Percentiles rank a stretch among this genome's conserved stretches.
phyloP scores from a whole-genome alignment of 1,140 invertebrate species.

The Bombus turneri region DNA sequence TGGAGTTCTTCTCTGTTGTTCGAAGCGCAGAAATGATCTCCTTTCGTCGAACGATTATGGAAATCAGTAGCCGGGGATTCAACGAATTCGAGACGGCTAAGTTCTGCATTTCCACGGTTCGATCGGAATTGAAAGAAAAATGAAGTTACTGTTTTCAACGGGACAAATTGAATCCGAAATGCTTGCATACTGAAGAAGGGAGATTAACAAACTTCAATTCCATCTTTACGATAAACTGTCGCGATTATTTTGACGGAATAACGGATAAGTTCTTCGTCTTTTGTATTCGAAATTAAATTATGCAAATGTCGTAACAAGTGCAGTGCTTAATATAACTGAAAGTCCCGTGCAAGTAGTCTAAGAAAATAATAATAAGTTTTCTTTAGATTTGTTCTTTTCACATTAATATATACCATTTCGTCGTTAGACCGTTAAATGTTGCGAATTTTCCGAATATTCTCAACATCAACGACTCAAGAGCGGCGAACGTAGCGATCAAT shows the following conservation, averaged over 20 bases:
- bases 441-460: conserved; percentile 13
- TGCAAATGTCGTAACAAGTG: neutral
- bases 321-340: neutral
- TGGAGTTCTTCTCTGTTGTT: neutral
- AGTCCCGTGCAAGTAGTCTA: neutral
- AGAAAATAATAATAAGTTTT: neutral
- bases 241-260: neutral
- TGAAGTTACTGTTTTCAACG: neutral
- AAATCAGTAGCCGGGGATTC: conserved; percentile 10
- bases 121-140: neutral
- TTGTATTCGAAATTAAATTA: neutral
- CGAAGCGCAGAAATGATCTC: conserved; percentile 10
- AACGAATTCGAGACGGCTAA: neutral
- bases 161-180: neutral
- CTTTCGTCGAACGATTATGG: conserved; percentile 17
- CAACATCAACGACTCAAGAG: neutral
- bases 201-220: conserved; percentile 5
- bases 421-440: neutral
- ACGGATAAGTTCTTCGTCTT: neutral
- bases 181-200: neutral
- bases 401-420: neutral
- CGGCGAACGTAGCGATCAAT: neutral
- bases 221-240: neutral
- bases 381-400: neutral
- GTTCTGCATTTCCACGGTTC: neutral